A percentile compares a stretch with the other conserved stretches of the same genome.
These are phyloP conservation scores for Sturnus vulgaris DNA, from an alignment of 2,113 vertebrate species.

Conservation along the genomic window DNA sequence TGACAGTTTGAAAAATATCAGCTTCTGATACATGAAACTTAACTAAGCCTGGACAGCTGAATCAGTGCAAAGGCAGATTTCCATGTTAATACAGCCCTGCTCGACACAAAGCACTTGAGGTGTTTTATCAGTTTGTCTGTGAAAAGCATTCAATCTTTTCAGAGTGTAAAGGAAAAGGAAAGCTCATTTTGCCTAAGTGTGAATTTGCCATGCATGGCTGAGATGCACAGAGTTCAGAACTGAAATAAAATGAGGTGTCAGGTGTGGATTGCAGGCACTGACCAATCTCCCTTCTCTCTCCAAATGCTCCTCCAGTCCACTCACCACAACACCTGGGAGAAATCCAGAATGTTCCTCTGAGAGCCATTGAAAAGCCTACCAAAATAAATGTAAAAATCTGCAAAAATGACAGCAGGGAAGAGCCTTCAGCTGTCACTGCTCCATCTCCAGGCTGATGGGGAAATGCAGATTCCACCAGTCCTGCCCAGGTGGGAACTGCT, in stretches of 20 bases:
- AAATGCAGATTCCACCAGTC: background rate
- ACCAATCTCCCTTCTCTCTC: background rate
- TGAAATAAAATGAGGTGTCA: background rate
- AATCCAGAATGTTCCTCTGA: background rate
- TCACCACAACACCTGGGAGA: background rate
- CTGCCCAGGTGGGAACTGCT: background rate
- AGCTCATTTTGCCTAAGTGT: background rate
- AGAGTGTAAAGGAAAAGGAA: background rate
- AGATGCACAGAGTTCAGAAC: background rate
- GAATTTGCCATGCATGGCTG: background rate
- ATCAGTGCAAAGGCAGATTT: background rate
- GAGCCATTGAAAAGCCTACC: background rate
- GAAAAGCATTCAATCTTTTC: background rate
- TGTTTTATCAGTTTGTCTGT: conserved; percentile 1
- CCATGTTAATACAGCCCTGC: background rate
- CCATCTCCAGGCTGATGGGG: accelerated
- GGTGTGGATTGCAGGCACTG: background rate
- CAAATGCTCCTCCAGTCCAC: background rate
- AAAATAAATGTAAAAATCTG: background rate
- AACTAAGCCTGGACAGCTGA: conserved; percentile 30
- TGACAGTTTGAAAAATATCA: conserved; percentile 51
- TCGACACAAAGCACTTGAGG: background rate
- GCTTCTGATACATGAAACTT: conserved; percentile 5
- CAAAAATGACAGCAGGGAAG: background rate
- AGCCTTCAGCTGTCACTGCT: background rate